Conservation (phyloP, 2,888 invertebrate species). For the Orchesella flavescens region DNA sequence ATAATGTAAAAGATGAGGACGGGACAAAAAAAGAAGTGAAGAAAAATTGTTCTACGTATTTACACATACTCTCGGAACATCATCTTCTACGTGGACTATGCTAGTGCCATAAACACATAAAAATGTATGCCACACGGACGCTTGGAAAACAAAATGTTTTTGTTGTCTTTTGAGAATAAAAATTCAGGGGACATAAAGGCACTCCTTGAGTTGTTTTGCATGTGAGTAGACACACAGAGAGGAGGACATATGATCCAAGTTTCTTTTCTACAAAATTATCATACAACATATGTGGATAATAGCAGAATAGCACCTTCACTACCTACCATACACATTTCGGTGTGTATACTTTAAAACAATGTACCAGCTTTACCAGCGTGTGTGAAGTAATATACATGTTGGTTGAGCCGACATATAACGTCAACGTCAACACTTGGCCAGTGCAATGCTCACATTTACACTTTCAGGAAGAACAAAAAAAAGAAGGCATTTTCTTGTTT, state of each 20-base stretch:
- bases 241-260: background rate
- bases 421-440: slow-evolving; percentile 28
- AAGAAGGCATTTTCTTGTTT: background rate
- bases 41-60: background rate
- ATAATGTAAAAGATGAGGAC: slow-evolving; percentile 24
- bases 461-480: slow-evolving; percentile 17
- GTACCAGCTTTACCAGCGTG: background rate
- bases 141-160: slow-evolving; percentile 22
- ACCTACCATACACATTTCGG: background rate
- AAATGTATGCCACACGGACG: background rate
- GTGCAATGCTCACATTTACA: slow-evolving; percentile 1
- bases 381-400: background rate
- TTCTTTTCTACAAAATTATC: background rate
- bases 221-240: background rate
- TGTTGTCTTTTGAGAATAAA: slow-evolving; percentile 21
- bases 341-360: background rate
- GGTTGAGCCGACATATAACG: slow-evolving; percentile 1
- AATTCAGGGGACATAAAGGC: slow-evolving; percentile 29
- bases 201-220: slow-evolving; percentile 35
- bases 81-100: background rate
- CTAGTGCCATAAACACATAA: background rate
- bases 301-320: background rate
- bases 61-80: no score
- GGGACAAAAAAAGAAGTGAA: background rate
- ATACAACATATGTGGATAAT: background rate